phyloP scores from a whole-genome alignment of 2,797 vertebrate species.

The Coregonus ussuriensis region DNA sequence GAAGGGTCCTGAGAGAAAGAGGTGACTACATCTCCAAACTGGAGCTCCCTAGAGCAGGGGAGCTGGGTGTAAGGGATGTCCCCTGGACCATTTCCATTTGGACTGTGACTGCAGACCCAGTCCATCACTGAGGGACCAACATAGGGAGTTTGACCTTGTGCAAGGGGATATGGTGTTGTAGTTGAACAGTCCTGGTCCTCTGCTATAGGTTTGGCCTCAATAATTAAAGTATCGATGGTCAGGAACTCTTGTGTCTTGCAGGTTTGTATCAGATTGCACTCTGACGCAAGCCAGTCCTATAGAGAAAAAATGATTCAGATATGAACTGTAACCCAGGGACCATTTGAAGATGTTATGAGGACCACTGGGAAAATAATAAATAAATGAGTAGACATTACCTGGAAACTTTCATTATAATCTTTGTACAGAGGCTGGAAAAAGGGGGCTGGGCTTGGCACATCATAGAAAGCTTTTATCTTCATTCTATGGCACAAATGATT shows the following conservation, averaged over 20 bases:
- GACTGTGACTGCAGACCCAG: background rate
- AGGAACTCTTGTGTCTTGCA: constrained; percentile 40
- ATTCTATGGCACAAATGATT: constrained; percentile 35
- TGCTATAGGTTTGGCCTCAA: constrained; percentile 27
- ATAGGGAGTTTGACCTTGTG: constrained; percentile 45
- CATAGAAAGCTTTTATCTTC: constrained; percentile 56
- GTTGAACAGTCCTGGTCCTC: constrained; percentile 23
- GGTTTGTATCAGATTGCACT: background rate
- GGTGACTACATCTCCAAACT: background rate
- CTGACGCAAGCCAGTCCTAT: constrained; percentile 62
- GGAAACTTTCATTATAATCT: constrained; percentile 50
- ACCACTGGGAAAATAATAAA: background rate
- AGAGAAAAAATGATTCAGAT: constrained; percentile 27
- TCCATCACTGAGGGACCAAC: constrained; percentile 47
- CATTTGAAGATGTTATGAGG: background rate
- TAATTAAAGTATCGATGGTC: constrained; percentile 20
- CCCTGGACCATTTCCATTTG: constrained; percentile 7
- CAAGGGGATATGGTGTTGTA: background rate
- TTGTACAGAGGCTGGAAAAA: constrained; percentile 62
- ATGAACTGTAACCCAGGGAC: background rate
- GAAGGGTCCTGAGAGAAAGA: constrained; percentile 19
- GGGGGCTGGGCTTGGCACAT: constrained; percentile 58
- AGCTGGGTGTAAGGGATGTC: constrained; percentile 50
- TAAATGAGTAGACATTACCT: constrained; percentile 42
- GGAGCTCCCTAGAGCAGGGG: constrained; percentile 29